Conservation (phyloP, 2,888 invertebrate genomes). For the Chloromyia formosa region DNA sequence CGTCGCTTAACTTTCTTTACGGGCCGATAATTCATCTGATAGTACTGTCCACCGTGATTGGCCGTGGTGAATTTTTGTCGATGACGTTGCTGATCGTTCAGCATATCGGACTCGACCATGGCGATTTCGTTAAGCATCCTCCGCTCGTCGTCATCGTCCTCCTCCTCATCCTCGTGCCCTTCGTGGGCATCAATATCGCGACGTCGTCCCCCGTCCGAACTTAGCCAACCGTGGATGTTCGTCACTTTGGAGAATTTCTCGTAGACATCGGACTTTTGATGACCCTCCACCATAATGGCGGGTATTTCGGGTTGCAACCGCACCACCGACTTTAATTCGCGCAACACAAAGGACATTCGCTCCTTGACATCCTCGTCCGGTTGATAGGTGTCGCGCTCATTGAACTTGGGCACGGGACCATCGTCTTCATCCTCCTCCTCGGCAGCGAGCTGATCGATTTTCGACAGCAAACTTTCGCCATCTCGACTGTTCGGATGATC, state of each 20-base stretch:
- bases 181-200: too few relatives aligned
- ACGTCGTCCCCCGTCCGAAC: slow-evolving; percentile 53
- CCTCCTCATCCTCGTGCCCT: slow-evolving; percentile 44
- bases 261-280: slow-evolving; percentile 51
- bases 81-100: slow-evolving; percentile 47
- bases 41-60: slow-evolving; percentile 42
- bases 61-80: not conserved
- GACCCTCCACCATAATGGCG: slow-evolving; percentile 48
- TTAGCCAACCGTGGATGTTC: slow-evolving; percentile 61
- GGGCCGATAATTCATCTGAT: slow-evolving; percentile 49
- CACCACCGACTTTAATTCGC: slow-evolving; percentile 79
- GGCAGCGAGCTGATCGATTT: slow-evolving; percentile 68
- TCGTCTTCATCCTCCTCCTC: slow-evolving; percentile 66
- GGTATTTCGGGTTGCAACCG: slow-evolving; percentile 62
- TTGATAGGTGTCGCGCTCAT: slow-evolving; percentile 66
- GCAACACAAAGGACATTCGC: slow-evolving; percentile 81
- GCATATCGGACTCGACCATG: slow-evolving; percentile 51
- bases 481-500: not conserved
- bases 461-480: slow-evolving; percentile 54
- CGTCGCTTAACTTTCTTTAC: slow-evolving; percentile 55
- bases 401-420: not conserved
- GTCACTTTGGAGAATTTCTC: slow-evolving; percentile 57
- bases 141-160: slow-evolving; percentile 43
- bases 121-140: slow-evolving; percentile 52
- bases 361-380: slow-evolving; percentile 78